Conservation (phyloP, 2,797 vertebrate genomes). For the Arrhamphus sclerolepis region DNA sequence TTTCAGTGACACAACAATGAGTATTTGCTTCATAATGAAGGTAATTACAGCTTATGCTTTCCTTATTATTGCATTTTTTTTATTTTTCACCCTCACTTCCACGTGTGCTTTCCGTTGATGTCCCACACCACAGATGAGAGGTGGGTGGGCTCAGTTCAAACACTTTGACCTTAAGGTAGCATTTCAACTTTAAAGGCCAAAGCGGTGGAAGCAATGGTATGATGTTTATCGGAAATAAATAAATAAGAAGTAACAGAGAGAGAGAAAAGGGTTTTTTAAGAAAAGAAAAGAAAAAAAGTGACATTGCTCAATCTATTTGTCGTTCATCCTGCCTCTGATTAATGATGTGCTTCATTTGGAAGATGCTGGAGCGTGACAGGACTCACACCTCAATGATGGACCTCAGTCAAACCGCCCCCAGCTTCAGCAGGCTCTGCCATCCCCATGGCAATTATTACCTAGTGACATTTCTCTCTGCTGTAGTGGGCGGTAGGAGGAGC, state of each 20-base stretch:
- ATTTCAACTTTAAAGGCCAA: constrained; percentile 64
- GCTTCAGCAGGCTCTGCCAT: constrained; percentile 75
- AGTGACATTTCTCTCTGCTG: constrained; percentile 76
- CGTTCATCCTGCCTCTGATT: constrained; percentile 5
- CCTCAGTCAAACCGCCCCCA: constrained; percentile 78
- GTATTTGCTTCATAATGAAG: no score
- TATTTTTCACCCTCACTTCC: neutral
- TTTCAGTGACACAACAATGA: neutral
- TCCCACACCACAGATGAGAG: constrained; percentile 37
- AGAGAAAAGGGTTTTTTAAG: neutral
- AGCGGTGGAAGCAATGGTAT: constrained; percentile 10
- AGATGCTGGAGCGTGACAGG: constrained; percentile 35
- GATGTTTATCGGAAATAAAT: constrained; percentile 32
- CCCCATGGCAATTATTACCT: constrained; percentile 84
- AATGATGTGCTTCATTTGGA: constrained; percentile 9
- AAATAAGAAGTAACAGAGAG: neutral
- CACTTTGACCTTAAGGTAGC: constrained; percentile 73
- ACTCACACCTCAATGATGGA: constrained; percentile 71
- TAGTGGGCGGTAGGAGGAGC: constrained; percentile 67
- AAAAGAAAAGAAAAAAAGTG: neutral
- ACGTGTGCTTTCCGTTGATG: constrained; percentile 50
- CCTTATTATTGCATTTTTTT: no score
- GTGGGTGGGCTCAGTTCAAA: constrained; percentile 70
- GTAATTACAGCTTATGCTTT: no score
- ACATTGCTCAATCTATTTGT: neutral